These are phyloP conservation scores for Elephas maximus DNA, from an alignment of 2,113 vertebrate species.

Conservation along the genomic window DNA sequence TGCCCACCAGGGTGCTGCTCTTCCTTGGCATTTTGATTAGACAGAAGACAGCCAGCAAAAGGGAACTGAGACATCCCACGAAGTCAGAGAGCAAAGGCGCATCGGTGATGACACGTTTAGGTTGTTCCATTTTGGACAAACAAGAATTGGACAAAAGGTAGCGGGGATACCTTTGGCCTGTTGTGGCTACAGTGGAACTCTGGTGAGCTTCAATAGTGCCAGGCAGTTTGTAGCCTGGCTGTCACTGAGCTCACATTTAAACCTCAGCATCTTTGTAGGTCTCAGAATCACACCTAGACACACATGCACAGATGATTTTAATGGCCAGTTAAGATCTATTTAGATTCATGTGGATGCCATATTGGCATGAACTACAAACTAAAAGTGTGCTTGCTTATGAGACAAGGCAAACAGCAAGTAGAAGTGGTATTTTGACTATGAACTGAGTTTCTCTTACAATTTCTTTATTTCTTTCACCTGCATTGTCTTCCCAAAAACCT, in stretches of 20 bases:
- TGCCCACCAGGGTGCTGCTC: neutral
- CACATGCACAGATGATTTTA: neutral
- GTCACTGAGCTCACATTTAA: neutral
- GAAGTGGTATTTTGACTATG: neutral
- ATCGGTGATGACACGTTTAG: accelerated
- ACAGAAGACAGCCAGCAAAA: neutral
- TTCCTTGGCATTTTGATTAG: neutral
- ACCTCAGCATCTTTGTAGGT: neutral
- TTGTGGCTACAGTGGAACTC: neutral
- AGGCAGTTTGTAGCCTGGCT: neutral
- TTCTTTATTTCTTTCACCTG: neutral
- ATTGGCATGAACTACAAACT: neutral
- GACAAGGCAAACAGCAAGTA: neutral
- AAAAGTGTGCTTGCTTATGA: neutral
- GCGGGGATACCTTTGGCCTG: no score
- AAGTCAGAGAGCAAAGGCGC: neutral
- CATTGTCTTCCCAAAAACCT: neutral
- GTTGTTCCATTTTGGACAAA: neutral
- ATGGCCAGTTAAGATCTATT: neutral
- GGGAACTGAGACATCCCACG: neutral
- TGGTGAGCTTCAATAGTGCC: neutral
- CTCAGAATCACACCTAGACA: neutral
- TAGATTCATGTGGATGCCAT: neutral
- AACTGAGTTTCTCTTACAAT: neutral
- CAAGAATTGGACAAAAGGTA: neutral